phyloP scores from a whole-genome alignment of 2,797 vertebrate species.

The Chloroceryle amazona region DNA sequence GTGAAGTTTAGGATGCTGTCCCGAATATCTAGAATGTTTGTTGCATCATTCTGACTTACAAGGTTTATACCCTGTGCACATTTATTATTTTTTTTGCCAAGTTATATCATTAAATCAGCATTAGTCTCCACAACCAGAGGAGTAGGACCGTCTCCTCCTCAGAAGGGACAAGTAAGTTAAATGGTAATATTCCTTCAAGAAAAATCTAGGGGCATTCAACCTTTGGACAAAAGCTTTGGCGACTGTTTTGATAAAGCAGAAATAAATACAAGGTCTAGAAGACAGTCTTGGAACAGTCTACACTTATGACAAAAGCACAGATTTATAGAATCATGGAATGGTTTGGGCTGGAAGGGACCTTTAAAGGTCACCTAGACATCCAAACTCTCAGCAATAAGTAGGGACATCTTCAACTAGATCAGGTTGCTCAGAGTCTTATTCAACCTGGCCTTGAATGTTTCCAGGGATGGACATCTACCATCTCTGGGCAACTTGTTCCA shows the following conservation, averaged over 20 bases:
- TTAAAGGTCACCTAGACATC: neutral
- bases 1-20: neutral
- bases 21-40: neutral
- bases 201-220: neutral
- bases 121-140: neutral
- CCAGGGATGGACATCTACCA: neutral
- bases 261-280: neutral
- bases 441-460: neutral
- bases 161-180: neutral
- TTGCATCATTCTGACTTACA: neutral
- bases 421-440: neutral
- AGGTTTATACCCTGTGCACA: neutral
- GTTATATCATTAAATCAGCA: neutral
- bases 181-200: neutral
- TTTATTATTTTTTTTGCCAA: neutral
- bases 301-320: neutral
- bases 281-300: neutral
- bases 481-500: accelerated
- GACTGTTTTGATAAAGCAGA: neutral
- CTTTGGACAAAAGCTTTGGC: neutral
- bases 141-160: neutral
- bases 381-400: neutral
- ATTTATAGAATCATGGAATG: neutral
- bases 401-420: neutral
- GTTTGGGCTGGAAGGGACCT: neutral